Evolutionary conservation across 2,113 vertebrate species (phyloP).

Genomic region (Anseranas semipalmata): DNA sequence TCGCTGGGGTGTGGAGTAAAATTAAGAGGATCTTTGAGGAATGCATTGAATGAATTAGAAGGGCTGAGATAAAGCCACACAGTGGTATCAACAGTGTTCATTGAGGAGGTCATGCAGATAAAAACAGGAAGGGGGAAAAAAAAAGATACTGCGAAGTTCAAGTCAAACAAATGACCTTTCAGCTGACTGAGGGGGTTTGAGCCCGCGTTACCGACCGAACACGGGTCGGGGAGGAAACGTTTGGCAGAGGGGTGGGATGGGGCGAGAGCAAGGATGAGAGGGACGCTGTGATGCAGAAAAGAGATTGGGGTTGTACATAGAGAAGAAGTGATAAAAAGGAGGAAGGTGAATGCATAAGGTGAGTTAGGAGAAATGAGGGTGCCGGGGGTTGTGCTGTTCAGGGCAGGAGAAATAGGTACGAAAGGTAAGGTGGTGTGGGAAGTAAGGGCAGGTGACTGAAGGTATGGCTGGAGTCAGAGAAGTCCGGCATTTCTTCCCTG

Average conservation of each 20-base stretch:
- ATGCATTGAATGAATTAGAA: background rate
- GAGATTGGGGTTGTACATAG: background rate
- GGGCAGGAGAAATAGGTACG: background rate
- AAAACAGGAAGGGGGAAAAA: background rate
- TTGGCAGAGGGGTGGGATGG: background rate
- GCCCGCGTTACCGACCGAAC: background rate
- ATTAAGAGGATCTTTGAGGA: background rate
- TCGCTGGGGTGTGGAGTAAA: background rate
- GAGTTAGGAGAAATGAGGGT: background rate
- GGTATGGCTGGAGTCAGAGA: background rate
- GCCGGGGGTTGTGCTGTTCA: background rate
- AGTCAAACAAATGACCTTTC: background rate
- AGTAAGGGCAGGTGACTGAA: background rate
- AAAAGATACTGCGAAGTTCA: background rate
- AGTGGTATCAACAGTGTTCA: background rate
- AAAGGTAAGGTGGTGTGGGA: background rate
- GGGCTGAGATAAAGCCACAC: background rate
- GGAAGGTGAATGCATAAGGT: background rate
- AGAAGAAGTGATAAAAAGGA: background rate
- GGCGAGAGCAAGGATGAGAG: background rate
- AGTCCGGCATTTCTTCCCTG: background rate
- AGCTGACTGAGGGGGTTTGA: background rate
- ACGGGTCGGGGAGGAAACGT: background rate
- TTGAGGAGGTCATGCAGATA: background rate
- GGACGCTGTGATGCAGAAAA: background rate